phyloP scores from a whole-genome alignment of 2,113 vertebrate species.

The Chloebia gouldiae region DNA sequence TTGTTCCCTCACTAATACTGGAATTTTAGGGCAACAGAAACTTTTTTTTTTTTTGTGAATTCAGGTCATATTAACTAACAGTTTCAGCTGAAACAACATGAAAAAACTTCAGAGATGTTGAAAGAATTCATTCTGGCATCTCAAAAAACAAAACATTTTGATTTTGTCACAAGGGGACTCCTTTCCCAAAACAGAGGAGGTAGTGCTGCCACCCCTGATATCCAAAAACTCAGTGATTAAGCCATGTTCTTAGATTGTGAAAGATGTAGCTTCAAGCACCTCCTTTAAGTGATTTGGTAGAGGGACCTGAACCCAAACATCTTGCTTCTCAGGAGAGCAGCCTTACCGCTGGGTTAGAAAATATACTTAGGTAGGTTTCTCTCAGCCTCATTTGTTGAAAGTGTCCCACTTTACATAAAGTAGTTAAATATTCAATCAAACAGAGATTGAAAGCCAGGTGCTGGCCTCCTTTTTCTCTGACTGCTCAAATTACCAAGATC shows the following conservation, averaged over 20 bases:
- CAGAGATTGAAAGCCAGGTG: slow-evolving; percentile 52
- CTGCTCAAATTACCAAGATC: slow-evolving; percentile 42
- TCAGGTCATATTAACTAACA: slow-evolving; percentile 58
- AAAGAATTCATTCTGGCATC: slow-evolving; percentile 64
- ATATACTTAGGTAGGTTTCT: slow-evolving; percentile 40
- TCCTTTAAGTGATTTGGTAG: slow-evolving; percentile 33
- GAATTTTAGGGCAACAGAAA: slow-evolving; percentile 44
- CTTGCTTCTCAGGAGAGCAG: slow-evolving; percentile 41
- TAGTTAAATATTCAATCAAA: slow-evolving; percentile 63
- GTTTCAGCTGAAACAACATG: slow-evolving; percentile 56
- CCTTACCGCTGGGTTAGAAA: slow-evolving; percentile 44
- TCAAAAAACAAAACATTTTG: slow-evolving; percentile 51
- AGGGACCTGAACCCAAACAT: slow-evolving; percentile 52
- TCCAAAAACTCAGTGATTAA: slow-evolving; percentile 45
- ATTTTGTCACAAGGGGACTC: slow-evolving; percentile 68
- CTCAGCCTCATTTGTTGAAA: slow-evolving; percentile 37
- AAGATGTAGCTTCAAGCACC: slow-evolving; percentile 53
- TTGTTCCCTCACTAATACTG: slow-evolving; percentile 2
- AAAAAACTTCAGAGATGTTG: slow-evolving; percentile 63
- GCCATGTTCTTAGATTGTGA: slow-evolving; percentile 12
- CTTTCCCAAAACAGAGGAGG: slow-evolving; percentile 59
- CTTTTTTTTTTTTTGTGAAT: not conserved
- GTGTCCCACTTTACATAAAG: slow-evolving; percentile 46
- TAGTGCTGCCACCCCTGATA: slow-evolving; percentile 60
- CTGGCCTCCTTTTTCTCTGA: slow-evolving; percentile 42